phyloP scores from a whole-genome alignment of 2,113 vertebrate species.

The Sphyrna mokarran region DNA sequence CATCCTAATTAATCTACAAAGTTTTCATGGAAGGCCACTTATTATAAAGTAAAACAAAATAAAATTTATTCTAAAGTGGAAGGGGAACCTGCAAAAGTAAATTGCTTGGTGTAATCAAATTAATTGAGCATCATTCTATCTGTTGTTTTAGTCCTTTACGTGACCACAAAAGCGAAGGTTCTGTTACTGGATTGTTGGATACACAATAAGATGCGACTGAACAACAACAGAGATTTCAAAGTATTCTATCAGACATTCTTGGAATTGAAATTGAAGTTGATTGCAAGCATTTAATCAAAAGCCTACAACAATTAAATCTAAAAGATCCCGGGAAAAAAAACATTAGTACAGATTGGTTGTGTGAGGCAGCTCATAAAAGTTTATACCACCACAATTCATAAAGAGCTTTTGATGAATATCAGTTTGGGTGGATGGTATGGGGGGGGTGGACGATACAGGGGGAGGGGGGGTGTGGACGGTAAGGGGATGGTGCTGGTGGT shows the following conservation, averaged over 20 bases:
- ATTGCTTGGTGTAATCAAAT: not conserved
- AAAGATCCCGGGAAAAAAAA: not conserved
- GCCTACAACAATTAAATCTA: not conserved
- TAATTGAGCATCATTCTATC: not conserved
- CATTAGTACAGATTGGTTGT: not conserved
- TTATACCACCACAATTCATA: not conserved
- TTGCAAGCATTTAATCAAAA: not conserved
- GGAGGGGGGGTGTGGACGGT: too few species aligned
- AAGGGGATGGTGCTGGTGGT: too few species aligned
- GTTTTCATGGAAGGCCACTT: not conserved
- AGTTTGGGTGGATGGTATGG: not conserved
- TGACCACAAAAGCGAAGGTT: not conserved
- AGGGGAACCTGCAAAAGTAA: not conserved
- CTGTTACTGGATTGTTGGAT: not conserved
- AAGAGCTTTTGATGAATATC: not conserved
- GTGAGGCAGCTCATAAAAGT: not conserved
- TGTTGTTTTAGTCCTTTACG: not conserved
- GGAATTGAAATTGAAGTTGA: not conserved
- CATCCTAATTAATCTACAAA: not conserved
- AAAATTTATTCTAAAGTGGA: not conserved
- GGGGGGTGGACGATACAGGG: too few species aligned
- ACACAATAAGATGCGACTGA: not conserved
- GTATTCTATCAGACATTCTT: not conserved
- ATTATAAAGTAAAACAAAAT: not conserved
- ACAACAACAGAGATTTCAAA: not conserved